These are phyloP conservation scores for Cebus imitator DNA, from an alignment of 2,113 vertebrate genomes.

Conservation along the genomic window DNA sequence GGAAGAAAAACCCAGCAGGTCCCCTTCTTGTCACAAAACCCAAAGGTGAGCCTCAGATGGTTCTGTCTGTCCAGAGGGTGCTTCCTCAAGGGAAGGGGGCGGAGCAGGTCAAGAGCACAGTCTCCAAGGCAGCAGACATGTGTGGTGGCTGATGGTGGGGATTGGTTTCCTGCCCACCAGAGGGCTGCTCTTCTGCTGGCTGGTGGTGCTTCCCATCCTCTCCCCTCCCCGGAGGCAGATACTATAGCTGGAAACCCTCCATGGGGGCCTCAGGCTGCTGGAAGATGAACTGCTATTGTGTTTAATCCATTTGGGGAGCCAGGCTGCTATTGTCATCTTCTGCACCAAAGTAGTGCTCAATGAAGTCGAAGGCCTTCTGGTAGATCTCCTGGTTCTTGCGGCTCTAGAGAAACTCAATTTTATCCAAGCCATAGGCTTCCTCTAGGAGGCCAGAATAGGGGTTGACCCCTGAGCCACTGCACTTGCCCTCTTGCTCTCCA, in stretches of 20 bases:
- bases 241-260: slow-evolving; percentile 99
- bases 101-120: slow-evolving; percentile 75
- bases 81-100: slow-evolving; percentile 71
- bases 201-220: slow-evolving; percentile 75
- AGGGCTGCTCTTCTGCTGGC: slow-evolving; percentile 73
- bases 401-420: slow-evolving; percentile 99
- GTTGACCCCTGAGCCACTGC: slow-evolving; percentile 92
- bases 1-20: slow-evolving; percentile 68
- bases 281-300: slow-evolving; percentile 98
- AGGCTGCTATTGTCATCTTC: slow-evolving; percentile 93
- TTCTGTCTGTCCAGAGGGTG: slow-evolving; percentile 72
- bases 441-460: slow-evolving; percentile 98
- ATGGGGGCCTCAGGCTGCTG: slow-evolving; percentile 96
- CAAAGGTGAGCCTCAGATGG: slow-evolving; percentile 70
- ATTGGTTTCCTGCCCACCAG: slow-evolving; percentile 55
- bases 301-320: slow-evolving; percentile 95
- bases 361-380: slow-evolving; percentile 98
- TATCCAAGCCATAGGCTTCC: slow-evolving; percentile 97
- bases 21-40: slow-evolving; percentile 69
- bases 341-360: slow-evolving; percentile 98
- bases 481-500: slow-evolving; percentile 96
- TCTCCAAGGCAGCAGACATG: slow-evolving; percentile 75
- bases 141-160: slow-evolving; percentile 53
- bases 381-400: slow-evolving; percentile 99
- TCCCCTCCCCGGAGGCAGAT: slow-evolving; percentile 71